Conservation (phyloP, 2,113 vertebrate genomes). For the Rousettus leschenaultii region DNA sequence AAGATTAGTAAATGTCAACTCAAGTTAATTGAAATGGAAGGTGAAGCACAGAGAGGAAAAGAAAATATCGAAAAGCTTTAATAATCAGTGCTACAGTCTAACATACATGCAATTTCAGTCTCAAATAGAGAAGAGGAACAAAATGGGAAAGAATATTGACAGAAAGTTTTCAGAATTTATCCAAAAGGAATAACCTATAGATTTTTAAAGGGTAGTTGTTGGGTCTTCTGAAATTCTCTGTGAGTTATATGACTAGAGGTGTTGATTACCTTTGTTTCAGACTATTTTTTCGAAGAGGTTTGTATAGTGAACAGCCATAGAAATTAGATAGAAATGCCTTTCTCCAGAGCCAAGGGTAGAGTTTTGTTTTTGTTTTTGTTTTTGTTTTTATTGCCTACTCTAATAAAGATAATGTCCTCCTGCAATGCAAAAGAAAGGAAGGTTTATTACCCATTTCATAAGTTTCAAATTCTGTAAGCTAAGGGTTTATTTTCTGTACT, state of each 20-base stretch:
- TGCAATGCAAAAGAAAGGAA: background rate
- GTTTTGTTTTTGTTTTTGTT: background rate
- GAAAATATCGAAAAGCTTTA: background rate
- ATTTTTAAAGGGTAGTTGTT: background rate
- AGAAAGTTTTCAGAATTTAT: background rate
- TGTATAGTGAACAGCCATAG: background rate
- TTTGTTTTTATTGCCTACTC: background rate
- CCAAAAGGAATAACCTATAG: background rate
- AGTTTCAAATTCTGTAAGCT: background rate
- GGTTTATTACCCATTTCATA: background rate
- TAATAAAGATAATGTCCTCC: background rate
- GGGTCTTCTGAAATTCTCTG: background rate
- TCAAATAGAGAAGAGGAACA: background rate
- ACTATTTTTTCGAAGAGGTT: background rate
- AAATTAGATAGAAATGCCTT: background rate
- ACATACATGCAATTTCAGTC: background rate
- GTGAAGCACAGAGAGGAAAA: background rate
- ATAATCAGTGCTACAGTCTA: background rate
- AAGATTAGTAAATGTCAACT: background rate
- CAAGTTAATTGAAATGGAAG: background rate
- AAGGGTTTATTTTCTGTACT: background rate
- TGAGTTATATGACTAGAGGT: background rate
- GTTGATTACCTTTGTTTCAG: background rate
- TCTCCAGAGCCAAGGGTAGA: background rate
- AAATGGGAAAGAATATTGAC: background rate